Conservation (phyloP, 2,113 vertebrate species). For the Lichenostomus cassidix region DNA sequence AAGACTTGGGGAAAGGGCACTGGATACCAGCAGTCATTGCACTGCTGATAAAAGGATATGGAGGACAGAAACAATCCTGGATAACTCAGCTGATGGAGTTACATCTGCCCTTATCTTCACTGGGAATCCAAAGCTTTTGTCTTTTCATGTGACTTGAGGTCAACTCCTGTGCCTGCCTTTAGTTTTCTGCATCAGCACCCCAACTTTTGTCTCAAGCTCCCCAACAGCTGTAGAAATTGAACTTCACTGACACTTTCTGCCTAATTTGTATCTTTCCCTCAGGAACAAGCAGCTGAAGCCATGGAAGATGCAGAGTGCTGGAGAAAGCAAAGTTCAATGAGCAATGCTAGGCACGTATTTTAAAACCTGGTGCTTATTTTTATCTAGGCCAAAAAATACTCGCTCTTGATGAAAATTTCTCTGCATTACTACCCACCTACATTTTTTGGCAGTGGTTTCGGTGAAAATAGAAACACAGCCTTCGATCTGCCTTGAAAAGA, state of each 20-base stretch:
- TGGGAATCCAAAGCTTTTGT: not conserved
- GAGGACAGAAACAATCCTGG: not conserved
- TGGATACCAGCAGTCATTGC: not conserved
- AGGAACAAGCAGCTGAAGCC: not conserved
- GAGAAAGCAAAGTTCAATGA: not conserved
- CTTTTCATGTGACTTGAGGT: not conserved
- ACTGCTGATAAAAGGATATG: not conserved
- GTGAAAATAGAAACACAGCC: constrained; percentile 13
- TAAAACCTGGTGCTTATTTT: not conserved
- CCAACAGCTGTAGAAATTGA: not conserved
- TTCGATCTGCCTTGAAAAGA: constrained; percentile 8
- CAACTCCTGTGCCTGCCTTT: not conserved
- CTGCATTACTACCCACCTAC: not conserved
- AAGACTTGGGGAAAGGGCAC: not conserved
- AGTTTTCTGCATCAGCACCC: not conserved
- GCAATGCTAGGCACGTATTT: not conserved
- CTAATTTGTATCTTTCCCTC: not conserved
- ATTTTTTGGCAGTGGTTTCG: not conserved
- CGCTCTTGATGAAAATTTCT: not conserved
- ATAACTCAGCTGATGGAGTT: not conserved
- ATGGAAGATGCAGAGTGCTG: not conserved
- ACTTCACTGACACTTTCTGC: not conserved
- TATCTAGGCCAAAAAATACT: not conserved
- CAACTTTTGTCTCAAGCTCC: not conserved
- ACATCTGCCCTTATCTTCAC: not conserved